Conservation (phyloP, 2,888 invertebrate genomes). For the Pardosa pseudoannulata region DNA sequence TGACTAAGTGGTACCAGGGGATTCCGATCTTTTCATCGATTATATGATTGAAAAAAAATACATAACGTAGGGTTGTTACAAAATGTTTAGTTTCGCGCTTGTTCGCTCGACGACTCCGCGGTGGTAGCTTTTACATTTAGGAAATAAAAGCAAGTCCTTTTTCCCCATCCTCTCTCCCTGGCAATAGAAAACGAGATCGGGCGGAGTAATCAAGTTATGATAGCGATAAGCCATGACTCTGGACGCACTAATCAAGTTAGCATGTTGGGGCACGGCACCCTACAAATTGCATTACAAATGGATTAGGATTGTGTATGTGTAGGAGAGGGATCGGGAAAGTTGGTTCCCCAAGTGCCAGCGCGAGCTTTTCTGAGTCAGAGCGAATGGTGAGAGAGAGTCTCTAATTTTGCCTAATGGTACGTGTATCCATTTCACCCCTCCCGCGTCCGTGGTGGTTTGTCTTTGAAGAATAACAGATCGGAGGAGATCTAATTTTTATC, state of each 20-base stretch:
- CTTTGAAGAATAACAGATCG: background rate
- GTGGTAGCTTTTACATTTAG: background rate
- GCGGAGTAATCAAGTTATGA: background rate
- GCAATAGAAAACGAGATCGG: background rate
- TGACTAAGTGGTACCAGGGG: background rate
- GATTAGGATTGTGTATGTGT: background rate
- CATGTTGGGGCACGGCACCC: background rate
- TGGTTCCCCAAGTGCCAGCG: background rate
- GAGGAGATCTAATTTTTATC: background rate
- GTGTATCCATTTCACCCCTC: slow-evolving; percentile 5
- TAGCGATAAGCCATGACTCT: slow-evolving; percentile 17
- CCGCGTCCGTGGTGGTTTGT: background rate
- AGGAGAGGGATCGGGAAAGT: background rate
- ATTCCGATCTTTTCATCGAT: background rate
- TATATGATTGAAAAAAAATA: background rate
- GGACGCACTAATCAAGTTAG: slow-evolving; percentile 1
- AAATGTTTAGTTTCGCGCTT: background rate
- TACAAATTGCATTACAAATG: slow-evolving; percentile 12
- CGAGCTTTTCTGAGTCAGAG: background rate
- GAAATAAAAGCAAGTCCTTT: background rate
- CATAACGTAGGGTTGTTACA: background rate
- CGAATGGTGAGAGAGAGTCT: background rate
- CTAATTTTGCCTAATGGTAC: slow-evolving; percentile 11
- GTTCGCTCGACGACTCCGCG: background rate
- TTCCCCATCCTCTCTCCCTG: background rate